Evolutionary conservation across 2,888 invertebrate genomes (phyloP).

Genomic region (Apoderus coryli): DNA sequence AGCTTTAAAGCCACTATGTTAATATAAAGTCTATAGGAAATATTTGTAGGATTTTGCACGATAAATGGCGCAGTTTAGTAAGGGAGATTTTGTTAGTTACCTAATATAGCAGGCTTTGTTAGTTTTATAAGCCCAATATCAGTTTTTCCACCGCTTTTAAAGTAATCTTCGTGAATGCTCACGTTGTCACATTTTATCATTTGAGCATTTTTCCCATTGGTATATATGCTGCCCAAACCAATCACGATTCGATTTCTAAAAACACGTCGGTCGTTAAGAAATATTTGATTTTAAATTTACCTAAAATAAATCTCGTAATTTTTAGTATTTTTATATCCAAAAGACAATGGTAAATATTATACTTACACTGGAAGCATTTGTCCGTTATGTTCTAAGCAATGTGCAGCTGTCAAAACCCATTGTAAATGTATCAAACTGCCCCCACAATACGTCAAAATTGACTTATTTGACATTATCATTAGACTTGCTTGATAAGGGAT

Average conservation of each 20-base stretch:
- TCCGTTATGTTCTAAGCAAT: slow-evolving; percentile 29
- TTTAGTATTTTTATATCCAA: background rate
- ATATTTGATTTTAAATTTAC: slow-evolving; percentile 4
- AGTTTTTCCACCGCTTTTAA: slow-evolving; percentile 21
- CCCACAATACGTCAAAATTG: slow-evolving; percentile 28
- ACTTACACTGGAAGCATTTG: slow-evolving; percentile 27
- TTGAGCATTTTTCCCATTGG: slow-evolving; percentile 26
- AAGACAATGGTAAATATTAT: slow-evolving; percentile 1
- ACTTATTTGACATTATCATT: slow-evolving; percentile 22
- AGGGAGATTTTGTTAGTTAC: slow-evolving; percentile 13
- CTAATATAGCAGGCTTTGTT: slow-evolving; percentile 21
- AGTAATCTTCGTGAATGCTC: slow-evolving; percentile 27
- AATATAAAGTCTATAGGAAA: no score
- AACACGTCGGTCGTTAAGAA: slow-evolving; percentile 9
- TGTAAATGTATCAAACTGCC: slow-evolving; percentile 30
- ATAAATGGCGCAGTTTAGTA: no score
- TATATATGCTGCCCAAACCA: slow-evolving; percentile 27
- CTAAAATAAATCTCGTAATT: background rate
- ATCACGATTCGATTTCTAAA: slow-evolving; percentile 24
- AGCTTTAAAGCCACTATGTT: no score
- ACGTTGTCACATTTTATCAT: slow-evolving; percentile 21
- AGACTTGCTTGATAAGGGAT: slow-evolving; percentile 30
- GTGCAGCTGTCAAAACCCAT: slow-evolving; percentile 31
- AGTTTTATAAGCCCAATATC: slow-evolving; percentile 29
- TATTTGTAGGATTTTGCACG: no score